These are phyloP conservation scores for Pagrus major DNA, from an alignment of 2,113 vertebrate species.

Conservation along the genomic window DNA sequence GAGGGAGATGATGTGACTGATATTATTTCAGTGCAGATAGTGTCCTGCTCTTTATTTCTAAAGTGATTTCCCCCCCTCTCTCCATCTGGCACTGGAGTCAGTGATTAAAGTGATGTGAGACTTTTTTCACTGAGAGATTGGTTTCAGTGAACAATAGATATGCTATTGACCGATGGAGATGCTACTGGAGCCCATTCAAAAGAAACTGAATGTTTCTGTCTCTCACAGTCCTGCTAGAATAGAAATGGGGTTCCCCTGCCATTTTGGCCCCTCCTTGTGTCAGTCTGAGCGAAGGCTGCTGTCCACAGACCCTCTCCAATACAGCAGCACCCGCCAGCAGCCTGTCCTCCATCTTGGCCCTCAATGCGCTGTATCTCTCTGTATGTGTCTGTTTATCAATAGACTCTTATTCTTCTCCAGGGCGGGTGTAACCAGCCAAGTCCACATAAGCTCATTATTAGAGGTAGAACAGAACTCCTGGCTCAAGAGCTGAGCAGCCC, in stretches of 20 bases:
- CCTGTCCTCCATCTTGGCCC: conserved; percentile 67
- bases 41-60: conserved; percentile 45
- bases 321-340: conserved; percentile 47
- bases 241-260: conserved; percentile 64
- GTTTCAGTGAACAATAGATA: conserved; percentile 56
- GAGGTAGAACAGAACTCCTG: conserved; percentile 70
- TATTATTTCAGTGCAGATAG: conserved; percentile 51
- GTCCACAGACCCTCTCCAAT: conserved; percentile 45
- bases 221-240: conserved; percentile 49
- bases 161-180: conserved; percentile 38
- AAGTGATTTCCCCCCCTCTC: conserved; percentile 52
- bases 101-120: conserved; percentile 52
- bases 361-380: conserved; percentile 51
- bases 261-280: conserved; percentile 62
- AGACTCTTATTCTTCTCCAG: conserved; percentile 62
- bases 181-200: conserved; percentile 50
- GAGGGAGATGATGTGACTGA: conserved; percentile 13
- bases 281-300: conserved; percentile 39
- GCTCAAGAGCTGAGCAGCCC: conserved; percentile 54
- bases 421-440: conserved; percentile 63
- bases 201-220: conserved; percentile 45
- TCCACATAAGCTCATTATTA: conserved; percentile 76
- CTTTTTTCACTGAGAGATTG: conserved; percentile 32
- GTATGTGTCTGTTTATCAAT: conserved; percentile 66
- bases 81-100: conserved; percentile 47